Base-by-base conservation (phyloP, 2,888 invertebrate species). In the Leptopilina myrica region DNA sequence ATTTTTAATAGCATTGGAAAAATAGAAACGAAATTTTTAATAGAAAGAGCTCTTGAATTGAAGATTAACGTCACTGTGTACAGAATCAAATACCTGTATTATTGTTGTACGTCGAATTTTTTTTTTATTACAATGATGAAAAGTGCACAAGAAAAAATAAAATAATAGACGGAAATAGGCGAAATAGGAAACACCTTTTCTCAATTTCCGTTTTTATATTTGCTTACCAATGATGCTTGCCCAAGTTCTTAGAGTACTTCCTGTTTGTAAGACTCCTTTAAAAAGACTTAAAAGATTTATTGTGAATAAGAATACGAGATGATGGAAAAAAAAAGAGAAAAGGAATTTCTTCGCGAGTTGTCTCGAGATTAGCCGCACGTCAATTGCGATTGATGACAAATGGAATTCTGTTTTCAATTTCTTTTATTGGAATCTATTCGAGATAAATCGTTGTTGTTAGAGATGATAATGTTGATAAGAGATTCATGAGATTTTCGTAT, bases 51-150 rank as follows among this genome's bases (percentile, higher is more conserved):
- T 46, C 7, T 46, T 46, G 9, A 46, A 46, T 46, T 46, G 2
- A 46, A 43, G 78, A 20, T 66, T 78, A 80, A 76, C 49, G 78
- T 83, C 79, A 84, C 79, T 81, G 80, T 76, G 79, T 88, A 84
- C 86, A 88, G 89, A 56, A n/a, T 53, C 8, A 12, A 11, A 49
- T 67, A 6, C n/a, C 7, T 90, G 90, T 91, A 91, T 91, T 91
- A 20, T 20, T 20, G 20, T 20, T 20, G 20, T 20, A 20, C 20
- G 20, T 20, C 20, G 20, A 20, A 20, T 91, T 91, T 91, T 88
- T 88, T 91, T 11, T 7, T 43, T 7, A 7, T 43, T 7, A 43
- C 43, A 8, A 2, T 49, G 49, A 49, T 46, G 12, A 49, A 12
- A 49, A 12, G 49, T 49, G 12, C 11, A 11, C 49, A 49, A 75